Base-by-base conservation (phyloP, 2,888 invertebrate genomes). In the Drosophila percnosoma region DNA sequence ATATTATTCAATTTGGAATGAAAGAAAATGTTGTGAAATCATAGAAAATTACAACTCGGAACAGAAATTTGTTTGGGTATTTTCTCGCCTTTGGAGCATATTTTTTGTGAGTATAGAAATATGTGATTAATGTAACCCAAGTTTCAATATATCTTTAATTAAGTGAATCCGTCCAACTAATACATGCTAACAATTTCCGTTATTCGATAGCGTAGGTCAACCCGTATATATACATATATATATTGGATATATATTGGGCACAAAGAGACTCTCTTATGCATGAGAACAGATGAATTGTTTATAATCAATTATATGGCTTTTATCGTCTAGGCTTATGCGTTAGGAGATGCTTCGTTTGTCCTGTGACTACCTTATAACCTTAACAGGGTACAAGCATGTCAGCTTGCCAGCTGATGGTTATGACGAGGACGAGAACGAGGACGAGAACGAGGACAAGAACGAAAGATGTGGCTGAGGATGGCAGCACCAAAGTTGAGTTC, bases 401-500 rank as follows among this genome's bases (percentile, higher is more conserved):
- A 36, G 29, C 45, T 45, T 13, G n/a, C 34, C 38, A 18, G 18
- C 36, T 59, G 40, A 27, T 58, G 52, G 51, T 29, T 33, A 36
- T 24, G 24, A 34, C 2, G 10, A 18, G 15, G 52, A 33, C 15
- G 48, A 27, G 7, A 3, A 38, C 11, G 45, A 7, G 34, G 52
- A 33, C 24, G 48, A 27, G 7, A 3, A 34, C 8, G 45, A 7
- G 34, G 1, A 15, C 15, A 7, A 36, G 18, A 45, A 13, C 21
- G 45, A 49, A 24, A 36, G 59, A 52, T 11, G 34, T 11, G 29
- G 1, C 18, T 21, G 52, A 52, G 59, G 68, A 33, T 38, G 49
- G 53, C 68, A 65, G 57, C 75, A 78, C 69, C 75, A 84, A 87
- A 82, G 73, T 84, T 82, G 67, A 78, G 87, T 84, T 83, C 87